These are phyloP conservation scores for Lycocorax pyrrhopterus DNA, from an alignment of 2,113 vertebrate genomes.

Conservation along the genomic window DNA sequence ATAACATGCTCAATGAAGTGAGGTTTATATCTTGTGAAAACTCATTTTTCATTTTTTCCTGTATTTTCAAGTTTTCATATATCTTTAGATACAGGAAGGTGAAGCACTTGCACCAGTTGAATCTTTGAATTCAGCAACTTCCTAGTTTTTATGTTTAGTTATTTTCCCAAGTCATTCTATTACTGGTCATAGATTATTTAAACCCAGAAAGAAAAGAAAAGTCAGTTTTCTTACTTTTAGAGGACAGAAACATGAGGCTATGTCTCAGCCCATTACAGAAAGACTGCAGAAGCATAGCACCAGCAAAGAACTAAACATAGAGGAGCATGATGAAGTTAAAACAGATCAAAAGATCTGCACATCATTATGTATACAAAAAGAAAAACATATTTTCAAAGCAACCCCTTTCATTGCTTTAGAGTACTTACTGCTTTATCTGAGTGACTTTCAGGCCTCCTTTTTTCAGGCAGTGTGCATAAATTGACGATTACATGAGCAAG, in stretches of 20 bases:
- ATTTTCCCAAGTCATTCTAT: background rate
- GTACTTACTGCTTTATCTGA: background rate
- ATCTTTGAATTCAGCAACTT: background rate
- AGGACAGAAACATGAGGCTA: background rate
- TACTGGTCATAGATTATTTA: background rate
- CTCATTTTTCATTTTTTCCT: background rate
- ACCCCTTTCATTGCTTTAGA: background rate
- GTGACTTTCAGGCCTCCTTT: background rate
- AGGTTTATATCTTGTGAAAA: background rate
- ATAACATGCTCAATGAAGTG: background rate
- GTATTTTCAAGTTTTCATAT: background rate
- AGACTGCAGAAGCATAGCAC: background rate
- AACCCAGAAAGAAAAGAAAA: background rate
- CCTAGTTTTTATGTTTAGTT: background rate
- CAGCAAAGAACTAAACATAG: background rate
- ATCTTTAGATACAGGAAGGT: background rate
- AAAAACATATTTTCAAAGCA: background rate
- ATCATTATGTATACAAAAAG: background rate
- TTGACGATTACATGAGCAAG: rapidly evolving
- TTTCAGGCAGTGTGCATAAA: background rate
- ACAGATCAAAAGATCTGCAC: background rate
- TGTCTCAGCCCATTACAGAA: background rate
- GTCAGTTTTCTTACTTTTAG: background rate
- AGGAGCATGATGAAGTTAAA: background rate
- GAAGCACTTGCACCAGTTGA: background rate